Conservation (phyloP, 2,113 vertebrate genomes). For the Hydrochoerus hydrochaeris region DNA sequence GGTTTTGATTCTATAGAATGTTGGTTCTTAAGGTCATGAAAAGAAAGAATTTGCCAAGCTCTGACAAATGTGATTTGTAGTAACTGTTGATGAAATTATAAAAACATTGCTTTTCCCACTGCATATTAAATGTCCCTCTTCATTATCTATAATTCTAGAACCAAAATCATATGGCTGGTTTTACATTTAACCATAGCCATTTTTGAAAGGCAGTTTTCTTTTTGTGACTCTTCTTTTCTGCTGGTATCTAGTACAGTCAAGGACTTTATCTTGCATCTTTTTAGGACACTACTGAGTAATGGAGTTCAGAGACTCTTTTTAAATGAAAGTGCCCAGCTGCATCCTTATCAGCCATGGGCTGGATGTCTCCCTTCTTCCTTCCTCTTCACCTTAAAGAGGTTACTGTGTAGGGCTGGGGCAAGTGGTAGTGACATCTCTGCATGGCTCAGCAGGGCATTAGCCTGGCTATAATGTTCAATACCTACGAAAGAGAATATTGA, state of each 20-base stretch:
- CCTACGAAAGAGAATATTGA: neutral
- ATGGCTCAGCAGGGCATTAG: neutral
- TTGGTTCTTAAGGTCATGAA: conserved; percentile 50
- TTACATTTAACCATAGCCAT: conserved; percentile 17
- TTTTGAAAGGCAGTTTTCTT: conserved; percentile 62
- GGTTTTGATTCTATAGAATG: conserved; percentile 35
- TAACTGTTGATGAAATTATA: conserved; percentile 57
- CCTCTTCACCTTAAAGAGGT: neutral
- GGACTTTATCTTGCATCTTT: conserved; percentile 49
- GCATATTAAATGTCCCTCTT: conserved; percentile 63
- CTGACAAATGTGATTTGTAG: conserved; percentile 66
- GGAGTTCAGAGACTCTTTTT: neutral
- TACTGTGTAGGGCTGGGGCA: neutral
- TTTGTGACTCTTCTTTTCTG: conserved; percentile 31
- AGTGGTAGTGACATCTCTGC: neutral
- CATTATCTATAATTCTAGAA: conserved; percentile 40
- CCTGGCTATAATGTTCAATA: neutral
- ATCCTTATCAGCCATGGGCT: neutral
- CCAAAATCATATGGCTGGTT: conserved; percentile 64
- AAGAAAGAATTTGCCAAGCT: conserved; percentile 17
- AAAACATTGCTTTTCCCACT: conserved; percentile 51
- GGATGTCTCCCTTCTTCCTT: neutral
- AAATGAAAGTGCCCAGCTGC: neutral
- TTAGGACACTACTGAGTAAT: neutral
- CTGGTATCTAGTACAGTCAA: neutral